phyloP scores from a whole-genome alignment of 2,113 vertebrate species.

The Eretmochelys imbricata region DNA sequence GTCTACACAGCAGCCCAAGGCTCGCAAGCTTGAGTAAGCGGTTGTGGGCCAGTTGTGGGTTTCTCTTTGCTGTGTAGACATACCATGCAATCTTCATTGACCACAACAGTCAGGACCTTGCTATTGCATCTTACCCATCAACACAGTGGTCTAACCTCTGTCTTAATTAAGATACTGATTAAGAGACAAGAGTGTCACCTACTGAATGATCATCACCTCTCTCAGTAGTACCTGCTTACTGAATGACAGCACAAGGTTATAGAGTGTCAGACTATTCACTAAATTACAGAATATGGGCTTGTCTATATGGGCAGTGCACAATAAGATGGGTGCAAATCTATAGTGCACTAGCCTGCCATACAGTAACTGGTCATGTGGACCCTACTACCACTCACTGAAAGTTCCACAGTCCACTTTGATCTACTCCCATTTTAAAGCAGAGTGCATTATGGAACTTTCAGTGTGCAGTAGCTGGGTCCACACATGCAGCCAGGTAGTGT shows the following conservation, averaged over 20 bases:
- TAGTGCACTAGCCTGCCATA: not conserved
- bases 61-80: too few relatives aligned
- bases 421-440: not conserved
- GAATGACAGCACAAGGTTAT: not conserved
- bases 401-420: not conserved
- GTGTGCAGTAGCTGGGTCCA: not conserved
- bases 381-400: not conserved
- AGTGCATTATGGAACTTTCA: not conserved
- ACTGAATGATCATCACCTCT: not conserved
- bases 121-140: not conserved
- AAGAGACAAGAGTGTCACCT: not conserved
- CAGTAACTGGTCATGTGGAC: not conserved
- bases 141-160: not conserved
- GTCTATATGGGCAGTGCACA: not conserved
- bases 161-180: not conserved
- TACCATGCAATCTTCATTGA: too few relatives aligned
- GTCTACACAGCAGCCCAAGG: not conserved
- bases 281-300: not conserved
- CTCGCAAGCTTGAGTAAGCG: not conserved
- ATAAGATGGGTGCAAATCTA: not conserved
- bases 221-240: not conserved
- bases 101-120: not conserved
- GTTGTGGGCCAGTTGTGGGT: too few relatives aligned
- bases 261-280: not conserved
- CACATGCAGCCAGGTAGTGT: not conserved